Conservation (phyloP, 30 jellyfish, hydroid and myxozoan species). For the Pelagia noctiluca region DNA sequence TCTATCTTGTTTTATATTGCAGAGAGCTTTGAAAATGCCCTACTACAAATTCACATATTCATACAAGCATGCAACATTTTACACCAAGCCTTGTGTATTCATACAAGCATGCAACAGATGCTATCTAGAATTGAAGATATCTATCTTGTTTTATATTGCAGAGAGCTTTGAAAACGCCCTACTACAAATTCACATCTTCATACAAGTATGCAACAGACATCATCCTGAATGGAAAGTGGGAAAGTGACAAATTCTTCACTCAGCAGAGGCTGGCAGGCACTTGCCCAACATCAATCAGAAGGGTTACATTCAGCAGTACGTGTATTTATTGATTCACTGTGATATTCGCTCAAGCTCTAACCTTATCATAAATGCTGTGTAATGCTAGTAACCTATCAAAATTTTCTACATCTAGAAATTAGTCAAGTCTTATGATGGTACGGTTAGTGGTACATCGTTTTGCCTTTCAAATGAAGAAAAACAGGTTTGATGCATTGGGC, state of each 20-base stretch:
- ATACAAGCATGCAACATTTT: too few species aligned
- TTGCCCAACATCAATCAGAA: slow-evolving; percentile 75
- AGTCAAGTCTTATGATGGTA: too few species aligned
- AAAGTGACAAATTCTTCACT: slow-evolving; percentile 66
- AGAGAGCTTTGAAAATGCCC: too few species aligned
- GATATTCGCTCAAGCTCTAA: not conserved
- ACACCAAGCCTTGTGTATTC: too few species aligned
- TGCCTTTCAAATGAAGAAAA: too few species aligned
- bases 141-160: not conserved
- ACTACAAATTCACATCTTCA: not conserved
- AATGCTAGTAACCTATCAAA: not conserved
- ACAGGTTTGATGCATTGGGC: too few species aligned
- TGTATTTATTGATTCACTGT: not conserved
- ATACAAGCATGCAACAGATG: too few species aligned
- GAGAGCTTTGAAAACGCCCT: not conserved
- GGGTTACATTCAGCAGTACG: slow-evolving; percentile 28
- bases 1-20: too few species aligned
- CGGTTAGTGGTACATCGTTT: too few species aligned
- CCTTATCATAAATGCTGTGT: not conserved
- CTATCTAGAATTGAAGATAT: too few species aligned
- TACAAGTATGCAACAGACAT: slow-evolving; percentile 39
- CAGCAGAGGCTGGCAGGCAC: slow-evolving; percentile 88
- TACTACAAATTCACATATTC: too few species aligned
- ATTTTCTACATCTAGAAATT: too few species aligned
- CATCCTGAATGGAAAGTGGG: slow-evolving; percentile 47